Evolutionary conservation across 2,113 vertebrate genomes (phyloP), one percentile per base, ranked within the genome.

Genomic region (Porphyrio hochstetteri): DNA sequence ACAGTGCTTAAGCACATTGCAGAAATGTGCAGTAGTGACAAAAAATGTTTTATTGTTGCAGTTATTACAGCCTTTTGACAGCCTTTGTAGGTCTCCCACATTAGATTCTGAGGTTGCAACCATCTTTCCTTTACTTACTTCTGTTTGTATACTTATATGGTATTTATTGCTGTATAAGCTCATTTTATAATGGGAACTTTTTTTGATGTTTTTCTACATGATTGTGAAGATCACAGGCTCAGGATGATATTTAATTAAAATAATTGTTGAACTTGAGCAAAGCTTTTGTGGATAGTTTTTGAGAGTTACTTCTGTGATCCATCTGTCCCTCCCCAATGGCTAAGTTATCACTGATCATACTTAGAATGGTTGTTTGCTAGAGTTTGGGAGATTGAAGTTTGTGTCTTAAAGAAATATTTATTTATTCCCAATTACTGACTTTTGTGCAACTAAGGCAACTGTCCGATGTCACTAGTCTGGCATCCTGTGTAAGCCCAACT

Each of bases 21-120:
- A 93, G 33, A 92, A 88, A 88, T 55, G 60, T 87, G 70, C 81
- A 82, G 67, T 88, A 92, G 93, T 68, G 88, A 61, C 80, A 82
- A 44, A 82, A 65, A 61, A n/a, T 4, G 7, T 40, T 81, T 86
- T 86, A 86, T 69, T 90, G 42, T 60, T 91, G 53, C 65, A 71
- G 35, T 83, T 90, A 33, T 86, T 94, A 83, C 42, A 82, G 48
- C 36, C 52, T 86, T 94, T 88, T 92, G 60, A 79, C 56, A 48
- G 69, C 44, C 44, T 46, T 46, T 46, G 44, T 46, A 84, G 72
- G 27, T 84, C 71, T 94, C 88, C 64, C 44, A 82, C 76, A 50
- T 28, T 78, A 68, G 52, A 83, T 63, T 80, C 63, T 78, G 65
- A 81, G 28, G 27, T 68, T 19, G 17, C 65, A 81, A 38, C 75